A percentile compares a stretch with the other conserved stretches of the same genome.
These are phyloP conservation scores for Drosophila neotestacea DNA, from an alignment of 2,888 invertebrate species.

Conservation along the genomic window DNA sequence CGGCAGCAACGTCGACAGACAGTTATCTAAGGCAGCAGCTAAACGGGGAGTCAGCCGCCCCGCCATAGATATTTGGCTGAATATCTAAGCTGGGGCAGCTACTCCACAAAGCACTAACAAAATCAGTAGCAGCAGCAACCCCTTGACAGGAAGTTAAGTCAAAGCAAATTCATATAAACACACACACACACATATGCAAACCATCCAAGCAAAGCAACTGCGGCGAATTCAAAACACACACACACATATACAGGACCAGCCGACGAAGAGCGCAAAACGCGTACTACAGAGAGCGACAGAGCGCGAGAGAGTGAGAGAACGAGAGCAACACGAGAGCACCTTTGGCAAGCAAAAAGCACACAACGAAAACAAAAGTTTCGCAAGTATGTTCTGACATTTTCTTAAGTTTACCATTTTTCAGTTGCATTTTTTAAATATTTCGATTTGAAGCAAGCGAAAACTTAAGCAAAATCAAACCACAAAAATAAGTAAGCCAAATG, in stretches of 20 bases:
- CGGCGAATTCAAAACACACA: constrained; percentile 66
- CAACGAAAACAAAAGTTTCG: constrained; percentile 56
- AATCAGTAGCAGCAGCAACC: constrained; percentile 43
- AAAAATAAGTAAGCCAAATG: constrained; percentile 15
- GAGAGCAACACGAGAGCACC: constrained; percentile 58
- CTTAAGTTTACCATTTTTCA: constrained; percentile 42
- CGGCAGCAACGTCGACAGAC: constrained; percentile 33
- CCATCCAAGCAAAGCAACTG: constrained; percentile 50
- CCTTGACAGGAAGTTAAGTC: constrained; percentile 64
- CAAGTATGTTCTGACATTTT: constrained; percentile 73
- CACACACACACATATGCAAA: constrained; percentile 35
- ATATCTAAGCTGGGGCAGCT: constrained; percentile 76
- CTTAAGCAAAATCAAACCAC: constrained; percentile 18
- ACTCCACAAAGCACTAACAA: constrained; percentile 43
- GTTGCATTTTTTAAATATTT: constrained; percentile 42
- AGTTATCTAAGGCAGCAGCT: constrained; percentile 69
- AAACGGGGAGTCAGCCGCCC: constrained; percentile 59
- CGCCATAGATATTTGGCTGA: constrained; percentile 71
- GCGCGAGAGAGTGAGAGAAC: constrained; percentile 21
- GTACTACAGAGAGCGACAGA: constrained; percentile 23
- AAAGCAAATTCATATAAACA: constrained; percentile 33
- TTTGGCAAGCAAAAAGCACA: constrained; percentile 53
- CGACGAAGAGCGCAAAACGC: constrained; percentile 39
- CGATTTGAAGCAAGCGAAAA: constrained; percentile 14
- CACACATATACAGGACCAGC: constrained; percentile 23